Evolutionary conservation across 2,888 invertebrate species (phyloP), one percentile per base, ranked within the genome.

Genomic region (Vesta saturnalis): DNA sequence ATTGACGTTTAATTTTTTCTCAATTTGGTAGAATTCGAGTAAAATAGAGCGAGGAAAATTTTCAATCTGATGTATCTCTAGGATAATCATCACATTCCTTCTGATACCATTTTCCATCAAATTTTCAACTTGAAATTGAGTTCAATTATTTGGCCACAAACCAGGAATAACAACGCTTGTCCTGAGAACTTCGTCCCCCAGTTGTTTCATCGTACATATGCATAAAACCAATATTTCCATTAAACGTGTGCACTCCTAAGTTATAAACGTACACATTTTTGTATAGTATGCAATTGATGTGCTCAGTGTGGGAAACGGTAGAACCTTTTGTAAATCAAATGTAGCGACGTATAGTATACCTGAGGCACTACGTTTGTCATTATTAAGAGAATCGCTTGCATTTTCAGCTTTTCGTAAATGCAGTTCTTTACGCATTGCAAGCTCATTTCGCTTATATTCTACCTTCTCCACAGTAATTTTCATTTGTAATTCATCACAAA

Each of bases 401-500:
- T 15, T 18, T 16, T 16, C 1, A 30, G 30, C 30, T 30, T 30
- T 10, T 12, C 4, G 21, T 22, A 22, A 14, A 10, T 22, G 22
- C 15, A 16, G 15, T 1, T 49, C 49, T 4, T 15, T 15, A 49
- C 15, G 1, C 1, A 15, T 16, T 49, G 12, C 18, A 16, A 16
- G 1, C 12, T 49, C 15, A 14, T 49, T 15, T 49, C 15, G 49
- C n/a, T 6, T 46, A n/a, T 46, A 5, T 12, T 21, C 54, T 19
- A 16, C 22, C 14, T 19, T 1, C 21, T 21, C 54, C 12, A 54
- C 12, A 1, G 1, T 1, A 19, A 54, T 21, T 21, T 54, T 54
- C 54, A 54, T 54, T 10, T 54, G 19, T 1, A 54, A 8, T 54
- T 54, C 21, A 18, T 54, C 54, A 54, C 21, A 54, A 21, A 54